A percentile compares a stretch with the other conserved stretches of the same genome.
Evolutionary conservation across 2,888 invertebrate species (phyloP).

Genomic region (Leucania comma): DNA sequence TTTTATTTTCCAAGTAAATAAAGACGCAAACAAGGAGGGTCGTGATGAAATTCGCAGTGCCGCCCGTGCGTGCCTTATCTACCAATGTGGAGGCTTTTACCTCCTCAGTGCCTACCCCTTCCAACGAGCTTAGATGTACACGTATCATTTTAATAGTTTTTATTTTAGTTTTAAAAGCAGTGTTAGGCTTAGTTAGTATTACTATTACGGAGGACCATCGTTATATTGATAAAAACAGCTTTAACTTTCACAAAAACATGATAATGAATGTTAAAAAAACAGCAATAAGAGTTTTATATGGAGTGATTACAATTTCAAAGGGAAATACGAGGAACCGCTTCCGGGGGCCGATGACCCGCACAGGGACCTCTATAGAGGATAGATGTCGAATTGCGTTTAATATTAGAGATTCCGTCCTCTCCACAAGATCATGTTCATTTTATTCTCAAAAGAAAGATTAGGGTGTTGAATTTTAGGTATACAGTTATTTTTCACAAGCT

Average conservation of each 20-base stretch:
- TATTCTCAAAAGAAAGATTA: conserved; percentile 49
- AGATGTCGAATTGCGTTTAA: conserved; percentile 64
- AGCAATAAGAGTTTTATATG: conserved; percentile 65
- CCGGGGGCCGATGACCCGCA: conserved; percentile 47
- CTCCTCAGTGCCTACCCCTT: conserved; percentile 71
- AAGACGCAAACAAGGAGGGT: conserved; percentile 76
- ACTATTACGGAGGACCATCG: background rate
- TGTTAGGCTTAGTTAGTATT: background rate
- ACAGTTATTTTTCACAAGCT: conserved; percentile 26
- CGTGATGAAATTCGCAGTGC: conserved; percentile 82
- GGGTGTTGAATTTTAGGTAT: conserved; percentile 46
- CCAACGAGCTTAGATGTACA: conserved; percentile 60
- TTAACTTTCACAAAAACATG: background rate
- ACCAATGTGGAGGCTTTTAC: conserved; percentile 74
- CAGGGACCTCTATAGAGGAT: conserved; percentile 42
- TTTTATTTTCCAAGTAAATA: conserved; percentile 78
- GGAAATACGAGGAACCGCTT: conserved; percentile 63
- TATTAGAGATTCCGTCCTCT: conserved; percentile 63
- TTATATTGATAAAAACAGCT: conserved; percentile 1
- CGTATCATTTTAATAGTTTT: conserved; percentile 52
- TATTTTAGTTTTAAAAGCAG: conserved; percentile 11
- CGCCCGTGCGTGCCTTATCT: conserved; percentile 88
- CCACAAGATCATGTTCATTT: conserved; percentile 54
- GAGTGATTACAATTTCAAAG: conserved; percentile 73
- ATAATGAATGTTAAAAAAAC: background rate